Conservation (phyloP, 1,140 invertebrate species). For the Acromyrmex heyeri region DNA sequence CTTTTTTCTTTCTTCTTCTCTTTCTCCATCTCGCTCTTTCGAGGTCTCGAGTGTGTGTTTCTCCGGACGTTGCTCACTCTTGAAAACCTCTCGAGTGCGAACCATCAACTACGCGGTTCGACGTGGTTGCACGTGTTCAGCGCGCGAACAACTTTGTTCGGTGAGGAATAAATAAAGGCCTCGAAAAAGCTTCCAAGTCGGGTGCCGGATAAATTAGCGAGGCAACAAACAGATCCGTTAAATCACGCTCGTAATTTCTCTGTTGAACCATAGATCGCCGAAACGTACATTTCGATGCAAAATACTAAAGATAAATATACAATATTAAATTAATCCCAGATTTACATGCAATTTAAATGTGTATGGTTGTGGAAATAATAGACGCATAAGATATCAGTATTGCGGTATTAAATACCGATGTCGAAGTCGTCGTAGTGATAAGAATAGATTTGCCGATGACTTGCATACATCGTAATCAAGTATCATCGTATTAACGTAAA, state of each 20-base stretch:
- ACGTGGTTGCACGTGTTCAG: neutral
- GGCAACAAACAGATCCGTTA: slow-evolving; percentile 24
- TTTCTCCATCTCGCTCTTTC: slow-evolving; percentile 24
- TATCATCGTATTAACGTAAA: neutral
- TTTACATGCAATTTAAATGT: neutral
- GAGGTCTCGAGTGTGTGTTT: slow-evolving; percentile 24
- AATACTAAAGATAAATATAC: neutral
- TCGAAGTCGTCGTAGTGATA: neutral
- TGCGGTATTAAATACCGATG: neutral
- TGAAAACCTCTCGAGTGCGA: slow-evolving; percentile 49
- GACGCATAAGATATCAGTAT: neutral
- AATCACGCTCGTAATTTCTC: slow-evolving; percentile 26
- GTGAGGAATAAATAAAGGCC: slow-evolving; percentile 37
- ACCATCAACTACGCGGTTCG: slow-evolving; percentile 6
- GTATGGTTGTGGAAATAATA: neutral
- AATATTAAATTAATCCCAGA: neutral
- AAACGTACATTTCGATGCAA: slow-evolving; percentile 33
- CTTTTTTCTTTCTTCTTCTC: slow-evolving; percentile 3
- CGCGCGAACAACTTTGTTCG: slow-evolving; percentile 47
- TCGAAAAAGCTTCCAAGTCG: slow-evolving; percentile 33
- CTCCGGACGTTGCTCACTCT: slow-evolving; percentile 35
- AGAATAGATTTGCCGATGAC: neutral
- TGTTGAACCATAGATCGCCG: neutral
- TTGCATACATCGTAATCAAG: neutral
- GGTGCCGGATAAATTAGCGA: slow-evolving; percentile 41